These are phyloP conservation scores for Ibidorhyncha struthersii DNA, from an alignment of 2,113 vertebrate species.

Conservation along the genomic window DNA sequence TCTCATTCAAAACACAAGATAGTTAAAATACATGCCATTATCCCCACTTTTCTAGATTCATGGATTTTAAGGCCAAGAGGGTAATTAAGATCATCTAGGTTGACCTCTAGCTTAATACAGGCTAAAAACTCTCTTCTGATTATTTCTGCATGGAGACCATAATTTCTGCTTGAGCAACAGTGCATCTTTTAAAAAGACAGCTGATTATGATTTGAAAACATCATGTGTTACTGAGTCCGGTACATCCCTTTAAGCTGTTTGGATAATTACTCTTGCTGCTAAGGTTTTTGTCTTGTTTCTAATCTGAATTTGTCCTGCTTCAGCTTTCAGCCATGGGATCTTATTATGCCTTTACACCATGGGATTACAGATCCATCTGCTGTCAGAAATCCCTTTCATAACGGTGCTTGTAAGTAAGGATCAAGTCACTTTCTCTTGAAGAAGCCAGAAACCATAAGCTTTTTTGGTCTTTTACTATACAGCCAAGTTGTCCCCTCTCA, in stretches of 20 bases:
- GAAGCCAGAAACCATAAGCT: background rate
- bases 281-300: conserved; percentile 8
- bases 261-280: conserved; percentile 5
- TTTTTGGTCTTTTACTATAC: background rate
- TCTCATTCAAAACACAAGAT: background rate
- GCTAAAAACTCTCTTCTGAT: conserved; percentile 9
- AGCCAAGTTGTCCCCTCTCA: background rate
- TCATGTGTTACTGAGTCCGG: background rate
- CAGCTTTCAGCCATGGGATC: background rate
- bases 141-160: conserved; percentile 3
- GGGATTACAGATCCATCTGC: conserved; percentile 8
- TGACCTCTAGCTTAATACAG: conserved; percentile 19
- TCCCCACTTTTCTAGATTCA: background rate
- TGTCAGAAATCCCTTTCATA: conserved; percentile 5
- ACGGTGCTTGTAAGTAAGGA: background rate
- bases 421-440: background rate
- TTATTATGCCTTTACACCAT: background rate
- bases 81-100: conserved; percentile 15
- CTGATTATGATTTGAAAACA: conserved; percentile 12
- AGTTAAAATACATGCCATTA: background rate
- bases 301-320: conserved; percentile 4
- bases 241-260: conserved; percentile 6
- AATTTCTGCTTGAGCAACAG: conserved; percentile 8
- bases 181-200: conserved; percentile 20
- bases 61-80: background rate